Base-by-base conservation (phyloP, 2,113 vertebrate genomes). In the Sturnus vulgaris region DNA sequence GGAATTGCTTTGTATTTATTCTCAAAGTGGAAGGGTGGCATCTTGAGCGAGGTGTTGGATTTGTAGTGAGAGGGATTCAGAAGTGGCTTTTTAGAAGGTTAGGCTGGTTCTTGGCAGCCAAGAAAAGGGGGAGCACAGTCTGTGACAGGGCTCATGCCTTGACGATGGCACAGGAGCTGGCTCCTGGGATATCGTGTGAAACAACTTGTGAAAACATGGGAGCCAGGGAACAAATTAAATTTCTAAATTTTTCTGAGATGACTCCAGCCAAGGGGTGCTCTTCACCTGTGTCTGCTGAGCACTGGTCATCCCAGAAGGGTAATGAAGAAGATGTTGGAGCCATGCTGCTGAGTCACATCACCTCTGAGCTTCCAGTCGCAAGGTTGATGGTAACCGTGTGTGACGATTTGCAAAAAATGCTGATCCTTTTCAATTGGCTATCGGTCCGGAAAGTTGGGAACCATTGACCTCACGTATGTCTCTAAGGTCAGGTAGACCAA, bases 391-490 rank as follows among this genome's bases (percentile, higher is more conserved):
- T 93, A 90, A 93, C 25, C 0, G 6, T 86, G 64, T 90, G 82
- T 90, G 95, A 88, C 5, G 1, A 78, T 90, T 86, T 92, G 95
- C 89, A 64, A 88, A 80, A 77, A 83, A 75, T 52, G 80, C 46
- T 92, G 92, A 78, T 97, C 2, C 1, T 60, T 88, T 85, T 86
- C 82, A 88, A 88, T 92, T 94, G 82, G 47, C 79, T 81, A 6
- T 88, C 0, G 47, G 94, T 94, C 88, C 3, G 68, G 86, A 94
- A 94, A 96, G 92, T 81, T 92, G 56, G 76, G 64, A 96, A 83
- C 64, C 80, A 53, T 7, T 97, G 95, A 94, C 92, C 93, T 88
- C 80, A 83, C 0, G 0, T 73, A 28, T 42, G 71, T 66, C 70
- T 86, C 33, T 81, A 37, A 80, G 82, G 79, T 96, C 92, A 86